Conservation (phyloP, 2,888 invertebrate species). For the Mimumesa dahlbomi region DNA sequence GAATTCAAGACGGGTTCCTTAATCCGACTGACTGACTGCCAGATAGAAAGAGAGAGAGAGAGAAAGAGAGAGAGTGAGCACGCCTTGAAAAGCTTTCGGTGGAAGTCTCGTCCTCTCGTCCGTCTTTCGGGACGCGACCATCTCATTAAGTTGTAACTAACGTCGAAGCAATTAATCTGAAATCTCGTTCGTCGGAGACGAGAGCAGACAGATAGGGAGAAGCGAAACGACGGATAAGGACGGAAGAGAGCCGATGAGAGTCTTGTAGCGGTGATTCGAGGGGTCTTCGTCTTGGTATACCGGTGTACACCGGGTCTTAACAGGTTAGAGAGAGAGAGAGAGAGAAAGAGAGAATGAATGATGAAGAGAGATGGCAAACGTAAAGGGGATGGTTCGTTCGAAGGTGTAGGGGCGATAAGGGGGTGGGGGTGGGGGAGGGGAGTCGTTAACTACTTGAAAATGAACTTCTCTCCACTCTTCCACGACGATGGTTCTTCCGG, state of each 20-base stretch:
- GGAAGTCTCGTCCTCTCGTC: slow-evolving; percentile 2
- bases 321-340: slow-evolving; percentile 1
- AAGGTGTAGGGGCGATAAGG: no score
- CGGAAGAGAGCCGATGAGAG: slow-evolving; percentile 6
- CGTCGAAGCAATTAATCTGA: slow-evolving; percentile 71
- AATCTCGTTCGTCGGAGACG: slow-evolving; percentile 61
- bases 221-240: slow-evolving; percentile 1
- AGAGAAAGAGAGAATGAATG: no score
- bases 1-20: no score
- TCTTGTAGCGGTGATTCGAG: slow-evolving; percentile 21
- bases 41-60: no score
- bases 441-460: slow-evolving; percentile 55
- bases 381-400: slow-evolving; percentile 22
- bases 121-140: slow-evolving; percentile 22
- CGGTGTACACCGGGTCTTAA: slow-evolving; percentile 15
- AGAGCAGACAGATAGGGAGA: slow-evolving; percentile 3
- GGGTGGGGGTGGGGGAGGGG: slow-evolving; percentile 6
- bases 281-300: slow-evolving; percentile 8
- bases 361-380: no score
- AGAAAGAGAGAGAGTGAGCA: no score
- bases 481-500: slow-evolving; percentile 17
- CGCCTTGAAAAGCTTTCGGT: slow-evolving; percentile 6
- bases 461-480: slow-evolving; percentile 38
- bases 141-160: slow-evolving; percentile 71
- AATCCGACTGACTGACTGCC: no score